Evolutionary conservation across 2,888 invertebrate genomes (phyloP).

Genomic region (Ochlodes sylvanus): DNA sequence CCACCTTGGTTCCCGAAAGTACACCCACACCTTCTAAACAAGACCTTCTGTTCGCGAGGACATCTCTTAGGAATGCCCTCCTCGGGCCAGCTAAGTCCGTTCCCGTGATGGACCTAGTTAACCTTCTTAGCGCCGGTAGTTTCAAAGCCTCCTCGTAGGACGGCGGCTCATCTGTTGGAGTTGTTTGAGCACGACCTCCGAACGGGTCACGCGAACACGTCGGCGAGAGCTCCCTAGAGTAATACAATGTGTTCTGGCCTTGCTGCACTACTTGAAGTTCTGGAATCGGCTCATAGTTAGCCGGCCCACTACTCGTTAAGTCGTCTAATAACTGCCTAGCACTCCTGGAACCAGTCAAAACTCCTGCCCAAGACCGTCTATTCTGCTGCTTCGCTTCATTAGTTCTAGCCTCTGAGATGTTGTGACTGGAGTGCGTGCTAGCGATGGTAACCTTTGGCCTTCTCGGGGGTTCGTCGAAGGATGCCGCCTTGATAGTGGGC

Average conservation of each 20-base stretch:
- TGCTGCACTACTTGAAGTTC: slow-evolving; percentile 61
- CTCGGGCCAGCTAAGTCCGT: slow-evolving; percentile 81
- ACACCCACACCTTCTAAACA: slow-evolving; percentile 79
- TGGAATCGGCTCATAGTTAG: slow-evolving; percentile 70
- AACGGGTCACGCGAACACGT: slow-evolving; percentile 86
- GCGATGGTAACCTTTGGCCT: slow-evolving; percentile 68
- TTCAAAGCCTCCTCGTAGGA: slow-evolving; percentile 88
- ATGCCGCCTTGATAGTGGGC: slow-evolving; percentile 70
- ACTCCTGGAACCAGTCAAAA: slow-evolving; percentile 69
- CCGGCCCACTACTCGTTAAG: slow-evolving; percentile 58
- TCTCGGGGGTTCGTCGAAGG: slow-evolving; percentile 72
- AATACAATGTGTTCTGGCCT: slow-evolving; percentile 67
- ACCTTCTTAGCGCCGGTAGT: slow-evolving; percentile 83
- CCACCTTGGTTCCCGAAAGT: slow-evolving; percentile 72
- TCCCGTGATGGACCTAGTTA: slow-evolving; percentile 86
- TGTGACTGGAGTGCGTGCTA: slow-evolving; percentile 73
- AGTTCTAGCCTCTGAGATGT: slow-evolving; percentile 61
- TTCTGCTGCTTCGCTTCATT: slow-evolving; percentile 73
- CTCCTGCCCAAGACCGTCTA: slow-evolving; percentile 77
- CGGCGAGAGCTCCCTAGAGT: slow-evolving; percentile 73
- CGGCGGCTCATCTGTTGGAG: slow-evolving; percentile 85
- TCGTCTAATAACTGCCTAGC: slow-evolving; percentile 78
- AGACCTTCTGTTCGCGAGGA: slow-evolving; percentile 77
- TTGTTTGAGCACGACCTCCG: slow-evolving; percentile 82
- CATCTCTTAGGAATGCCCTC: slow-evolving; percentile 78